phyloP scores from a whole-genome alignment of 2,113 vertebrate species.

The Mesitornis unicolor region DNA sequence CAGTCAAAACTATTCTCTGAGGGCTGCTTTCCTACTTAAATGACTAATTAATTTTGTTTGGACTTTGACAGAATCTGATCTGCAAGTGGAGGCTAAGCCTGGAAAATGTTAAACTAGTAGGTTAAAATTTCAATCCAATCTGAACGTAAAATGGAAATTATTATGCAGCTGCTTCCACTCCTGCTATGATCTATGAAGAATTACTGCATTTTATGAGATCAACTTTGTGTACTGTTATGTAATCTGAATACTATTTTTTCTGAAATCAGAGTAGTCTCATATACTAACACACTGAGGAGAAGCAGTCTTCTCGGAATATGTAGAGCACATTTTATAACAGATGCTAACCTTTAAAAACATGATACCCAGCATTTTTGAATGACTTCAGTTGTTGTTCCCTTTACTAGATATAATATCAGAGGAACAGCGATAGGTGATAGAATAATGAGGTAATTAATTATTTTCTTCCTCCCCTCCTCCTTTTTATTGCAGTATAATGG shows the following conservation, averaged over 20 bases:
- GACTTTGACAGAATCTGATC: background rate
- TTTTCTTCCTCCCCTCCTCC: constrained; percentile 60
- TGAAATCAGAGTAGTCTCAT: constrained; percentile 11
- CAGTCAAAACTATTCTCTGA: background rate
- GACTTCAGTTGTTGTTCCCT: constrained; percentile 81
- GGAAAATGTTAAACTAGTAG: background rate
- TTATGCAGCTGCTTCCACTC: background rate
- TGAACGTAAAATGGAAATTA: background rate
- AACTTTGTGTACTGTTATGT: background rate
- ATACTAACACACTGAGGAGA: background rate
- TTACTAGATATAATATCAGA: constrained; percentile 96
- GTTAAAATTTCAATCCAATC: background rate
- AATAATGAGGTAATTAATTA: constrained; percentile 94
- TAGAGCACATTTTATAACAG: constrained; percentile 17
- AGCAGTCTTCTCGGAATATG: background rate
- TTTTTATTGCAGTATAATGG: constrained; percentile 43
- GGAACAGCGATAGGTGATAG: constrained; percentile 98
- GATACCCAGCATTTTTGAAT: constrained; percentile 66
- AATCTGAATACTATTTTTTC: constrained; percentile 3
- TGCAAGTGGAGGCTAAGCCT: background rate
- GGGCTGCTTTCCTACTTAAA: background rate
- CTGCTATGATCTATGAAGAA: background rate
- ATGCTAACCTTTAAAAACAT: constrained; percentile 48
- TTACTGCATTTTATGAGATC: background rate
- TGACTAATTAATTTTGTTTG: background rate